Evolutionary conservation across 2,888 invertebrate genomes (phyloP).

Genomic region (Phania funesta): DNA sequence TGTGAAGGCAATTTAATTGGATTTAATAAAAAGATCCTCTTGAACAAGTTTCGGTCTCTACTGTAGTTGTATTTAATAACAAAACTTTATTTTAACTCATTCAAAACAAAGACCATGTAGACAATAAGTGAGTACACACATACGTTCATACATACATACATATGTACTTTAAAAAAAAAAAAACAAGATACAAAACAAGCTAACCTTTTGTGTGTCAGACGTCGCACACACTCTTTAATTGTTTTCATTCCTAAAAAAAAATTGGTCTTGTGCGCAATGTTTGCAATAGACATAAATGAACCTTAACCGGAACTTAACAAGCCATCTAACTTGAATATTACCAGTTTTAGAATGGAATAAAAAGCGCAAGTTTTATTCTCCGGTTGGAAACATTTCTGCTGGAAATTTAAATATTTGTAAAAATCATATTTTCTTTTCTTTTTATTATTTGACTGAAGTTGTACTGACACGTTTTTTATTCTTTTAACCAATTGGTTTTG

Average conservation of each 20-base stretch:
- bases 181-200: background rate
- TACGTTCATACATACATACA: too few species aligned
- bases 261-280: background rate
- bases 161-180: background rate
- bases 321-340: background rate
- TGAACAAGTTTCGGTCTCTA: too few species aligned
- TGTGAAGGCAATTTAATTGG: too few species aligned
- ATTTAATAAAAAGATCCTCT: too few species aligned
- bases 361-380: background rate
- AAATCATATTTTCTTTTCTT: background rate
- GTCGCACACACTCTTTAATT: slow-evolving; percentile 11
- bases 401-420: background rate
- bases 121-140: too few species aligned
- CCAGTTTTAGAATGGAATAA: background rate
- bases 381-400: slow-evolving; percentile 12
- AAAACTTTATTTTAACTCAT: too few species aligned
- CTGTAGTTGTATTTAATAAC: too few species aligned
- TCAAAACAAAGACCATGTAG: too few species aligned
- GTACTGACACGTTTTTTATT: background rate
- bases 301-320: slow-evolving; percentile 45
- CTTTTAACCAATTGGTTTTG: slow-evolving; percentile 11
- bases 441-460: background rate
- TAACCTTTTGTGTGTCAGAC: slow-evolving; percentile 29
- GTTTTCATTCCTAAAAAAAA: slow-evolving; percentile 2
- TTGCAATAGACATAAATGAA: too few species aligned